Base-by-base conservation (phyloP, 2,797 vertebrate genomes). In the Microctenopoma steveboyesi region DNA sequence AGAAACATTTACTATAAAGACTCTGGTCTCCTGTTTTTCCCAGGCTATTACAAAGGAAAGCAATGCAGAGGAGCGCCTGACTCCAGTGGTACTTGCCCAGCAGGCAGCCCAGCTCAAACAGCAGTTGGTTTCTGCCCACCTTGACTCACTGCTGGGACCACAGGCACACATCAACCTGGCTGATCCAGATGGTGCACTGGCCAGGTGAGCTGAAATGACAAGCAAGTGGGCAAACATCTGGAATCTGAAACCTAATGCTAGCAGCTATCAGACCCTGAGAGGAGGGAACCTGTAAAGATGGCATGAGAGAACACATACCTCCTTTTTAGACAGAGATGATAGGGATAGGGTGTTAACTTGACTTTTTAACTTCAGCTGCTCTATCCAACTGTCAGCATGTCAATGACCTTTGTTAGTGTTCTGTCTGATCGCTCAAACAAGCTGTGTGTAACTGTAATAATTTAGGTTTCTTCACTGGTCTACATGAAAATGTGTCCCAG, bases 131-230 rank as follows among this genome's bases (percentile, higher is more conserved):
- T 95, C 95, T 49, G 95, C 95, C 67, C 97, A 98, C 66, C 89
- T 95, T 13, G 95, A 96, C 82, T 94, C 95, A 22, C 82, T 97
- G 68, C 89, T 97, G 67, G 95, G 95, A 46, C 95, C 96, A 0
- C 94, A 97, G 60, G 97, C 96, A 0, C 91, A 96, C 52, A 95
- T 98, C 90, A 96, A 96, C 91, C 91, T 98, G 63, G 93, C 95
- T 0, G 97, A 98, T 89, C 96, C 96, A 0, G 95, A 97, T 45
- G 96, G 97, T 69, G 96, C 96, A 0, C 93, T 98, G 60, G 95
- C 96, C 80, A 95, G 96, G 97, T 98, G 86, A 91, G 95, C 77
- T 46, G 53, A 54, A 53, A 54, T 10, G 59, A 45, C 14, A 4
- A 8, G 22, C 22, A 22, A 22, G 22, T 22, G 16, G 67, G 37